A percentile compares a stretch with the other conserved stretches of the same genome.
Evolutionary conservation across 2,113 vertebrate species (phyloP).

Genomic region (Myotis davidii): DNA sequence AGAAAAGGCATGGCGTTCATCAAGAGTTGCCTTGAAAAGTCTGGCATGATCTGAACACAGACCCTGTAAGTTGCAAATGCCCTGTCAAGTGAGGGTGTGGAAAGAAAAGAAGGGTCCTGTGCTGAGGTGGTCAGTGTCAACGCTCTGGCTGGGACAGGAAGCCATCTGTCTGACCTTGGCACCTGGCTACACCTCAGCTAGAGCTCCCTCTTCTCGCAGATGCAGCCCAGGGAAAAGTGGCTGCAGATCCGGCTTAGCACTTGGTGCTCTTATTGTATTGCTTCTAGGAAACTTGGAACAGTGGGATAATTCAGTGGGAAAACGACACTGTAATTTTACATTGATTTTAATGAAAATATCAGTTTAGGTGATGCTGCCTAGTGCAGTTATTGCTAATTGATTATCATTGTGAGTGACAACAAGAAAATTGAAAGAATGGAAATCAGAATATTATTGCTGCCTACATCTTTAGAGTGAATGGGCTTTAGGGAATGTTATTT

Average conservation of each 20-base stretch:
- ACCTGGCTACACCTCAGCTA: rapidly evolving
- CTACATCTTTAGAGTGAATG: not conserved
- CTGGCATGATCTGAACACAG: not conserved
- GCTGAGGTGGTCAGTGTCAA: not conserved
- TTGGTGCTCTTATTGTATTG: rapidly evolving
- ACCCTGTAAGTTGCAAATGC: not conserved
- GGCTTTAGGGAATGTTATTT: not conserved
- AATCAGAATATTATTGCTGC: not conserved
- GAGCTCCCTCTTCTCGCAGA: too few species aligned
- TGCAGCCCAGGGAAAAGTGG: rapidly evolving
- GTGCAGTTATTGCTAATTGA: not conserved
- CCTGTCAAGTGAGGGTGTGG: not conserved
- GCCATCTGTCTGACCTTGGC: not conserved
- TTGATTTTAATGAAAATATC: not conserved
- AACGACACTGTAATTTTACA: not conserved
- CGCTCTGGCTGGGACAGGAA: not conserved
- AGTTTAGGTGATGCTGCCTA: not conserved
- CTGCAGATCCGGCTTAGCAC: rapidly evolving
- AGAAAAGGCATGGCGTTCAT: not conserved
- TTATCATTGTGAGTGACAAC: not conserved
- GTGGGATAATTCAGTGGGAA: not conserved
- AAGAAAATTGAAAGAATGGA: not conserved
- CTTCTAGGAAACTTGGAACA: not conserved
- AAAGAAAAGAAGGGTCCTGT: too few species aligned
- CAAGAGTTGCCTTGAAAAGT: not conserved